A percentile compares a stretch with the other conserved stretches of the same genome.
Conservation (phyloP, 2,797 vertebrate species). For the Sparus aurata region DNA sequence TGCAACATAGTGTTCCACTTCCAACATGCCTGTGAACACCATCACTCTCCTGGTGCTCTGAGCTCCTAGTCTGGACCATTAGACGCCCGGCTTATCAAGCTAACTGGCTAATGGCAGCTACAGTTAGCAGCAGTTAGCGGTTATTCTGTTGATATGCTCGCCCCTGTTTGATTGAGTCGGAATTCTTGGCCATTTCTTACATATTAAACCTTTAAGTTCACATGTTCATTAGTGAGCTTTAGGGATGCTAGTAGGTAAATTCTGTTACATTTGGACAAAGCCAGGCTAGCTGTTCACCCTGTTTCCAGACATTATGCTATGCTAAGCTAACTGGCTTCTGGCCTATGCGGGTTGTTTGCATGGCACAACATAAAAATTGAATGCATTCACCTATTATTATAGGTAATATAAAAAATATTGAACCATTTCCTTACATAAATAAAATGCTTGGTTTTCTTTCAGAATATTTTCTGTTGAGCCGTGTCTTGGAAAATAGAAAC, state of each 20-base stretch:
- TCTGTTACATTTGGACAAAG: neutral
- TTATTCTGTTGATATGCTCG: too few species aligned
- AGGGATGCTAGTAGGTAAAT: neutral
- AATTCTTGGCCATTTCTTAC: too few species aligned
- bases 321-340: neutral
- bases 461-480: neutral
- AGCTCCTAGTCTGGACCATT: too few species aligned
- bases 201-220: too few species aligned
- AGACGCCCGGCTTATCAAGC: too few species aligned
- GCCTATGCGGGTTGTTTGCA: neutral
- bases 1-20: too few species aligned
- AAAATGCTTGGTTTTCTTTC: neutral
- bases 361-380: neutral
- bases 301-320: neutral
- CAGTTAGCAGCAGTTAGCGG: too few species aligned
- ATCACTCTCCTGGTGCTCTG: too few species aligned
- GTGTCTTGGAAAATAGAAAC: neutral
- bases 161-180: too few species aligned
- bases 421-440: neutral
- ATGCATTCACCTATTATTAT: neutral
- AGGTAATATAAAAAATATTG: neutral
- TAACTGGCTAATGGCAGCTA: too few species aligned
- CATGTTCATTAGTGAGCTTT: neutral
- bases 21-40: too few species aligned
- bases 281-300: neutral